Conservation (phyloP, 2,888 invertebrate genomes). For the Apocheima hispidaria region DNA sequence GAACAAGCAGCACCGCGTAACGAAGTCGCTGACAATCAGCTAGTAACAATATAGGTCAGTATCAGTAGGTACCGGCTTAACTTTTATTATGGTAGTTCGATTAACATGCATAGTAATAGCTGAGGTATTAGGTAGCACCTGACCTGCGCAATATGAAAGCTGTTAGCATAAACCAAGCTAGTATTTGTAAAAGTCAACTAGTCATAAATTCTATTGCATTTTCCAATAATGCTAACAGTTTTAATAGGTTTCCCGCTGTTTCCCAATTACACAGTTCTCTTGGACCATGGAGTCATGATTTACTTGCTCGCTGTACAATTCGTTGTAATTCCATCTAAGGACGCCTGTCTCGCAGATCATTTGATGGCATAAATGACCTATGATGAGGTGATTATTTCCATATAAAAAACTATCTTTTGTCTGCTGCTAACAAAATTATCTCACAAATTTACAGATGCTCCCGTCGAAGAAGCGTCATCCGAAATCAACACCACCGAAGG, state of each 20-base stretch:
- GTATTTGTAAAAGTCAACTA: neutral
- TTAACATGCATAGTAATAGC: constrained; percentile 16
- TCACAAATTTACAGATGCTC: constrained; percentile 60
- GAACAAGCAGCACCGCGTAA: too few species aligned
- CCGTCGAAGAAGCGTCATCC: constrained; percentile 64
- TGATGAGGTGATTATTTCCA: neutral
- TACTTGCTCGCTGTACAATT: too few species aligned
- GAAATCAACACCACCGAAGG: constrained; percentile 63
- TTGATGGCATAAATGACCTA: neutral
- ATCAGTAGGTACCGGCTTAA: neutral
- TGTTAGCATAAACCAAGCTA: neutral
- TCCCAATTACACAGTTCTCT: too few species aligned
- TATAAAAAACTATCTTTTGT: neutral
- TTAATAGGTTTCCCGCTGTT: too few species aligned
- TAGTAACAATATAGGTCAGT: neutral
- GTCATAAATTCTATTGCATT: too few species aligned
- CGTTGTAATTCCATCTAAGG: too few species aligned
- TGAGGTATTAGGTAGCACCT: neutral
- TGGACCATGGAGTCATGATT: too few species aligned
- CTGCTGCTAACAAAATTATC: neutral
- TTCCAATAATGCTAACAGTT: too few species aligned
- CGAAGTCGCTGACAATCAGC: too few species aligned
- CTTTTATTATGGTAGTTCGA: constrained; percentile 3
- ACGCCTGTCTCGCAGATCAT: neutral
- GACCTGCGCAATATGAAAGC: constrained; percentile 20